phyloP scores from a whole-genome alignment of 2,797 vertebrate genomes.

The Takifugu ocellatus region DNA sequence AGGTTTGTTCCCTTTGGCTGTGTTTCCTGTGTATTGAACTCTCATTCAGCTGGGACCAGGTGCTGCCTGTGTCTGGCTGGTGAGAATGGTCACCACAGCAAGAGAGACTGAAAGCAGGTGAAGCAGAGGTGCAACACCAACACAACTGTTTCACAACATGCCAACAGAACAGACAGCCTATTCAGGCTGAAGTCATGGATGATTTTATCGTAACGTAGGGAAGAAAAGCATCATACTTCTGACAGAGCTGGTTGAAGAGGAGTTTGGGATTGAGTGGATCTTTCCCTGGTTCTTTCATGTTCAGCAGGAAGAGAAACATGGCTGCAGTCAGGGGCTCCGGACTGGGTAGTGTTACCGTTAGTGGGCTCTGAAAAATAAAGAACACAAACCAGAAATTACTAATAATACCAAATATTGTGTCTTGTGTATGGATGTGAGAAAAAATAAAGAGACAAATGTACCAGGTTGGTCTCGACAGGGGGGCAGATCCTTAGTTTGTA shows the following conservation, averaged over 20 bases:
- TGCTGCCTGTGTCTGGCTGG: slow-evolving; percentile 53
- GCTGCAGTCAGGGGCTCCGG: slow-evolving; percentile 93
- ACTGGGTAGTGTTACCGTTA: slow-evolving; percentile 84
- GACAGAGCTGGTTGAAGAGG: slow-evolving; percentile 96
- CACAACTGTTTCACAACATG: slow-evolving; percentile 4
- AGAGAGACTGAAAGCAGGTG: slow-evolving; percentile 29
- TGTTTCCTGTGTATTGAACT: slow-evolving; percentile 19
- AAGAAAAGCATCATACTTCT: slow-evolving; percentile 82
- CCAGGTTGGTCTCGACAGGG: slow-evolving; percentile 81
- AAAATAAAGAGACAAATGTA: slow-evolving; percentile 47
- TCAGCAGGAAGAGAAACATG: slow-evolving; percentile 94
- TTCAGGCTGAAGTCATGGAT: not conserved
- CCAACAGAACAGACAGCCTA: not conserved
- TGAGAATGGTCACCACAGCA: slow-evolving; percentile 39
- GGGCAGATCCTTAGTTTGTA: slow-evolving; percentile 89
- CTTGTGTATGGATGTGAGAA: not conserved
- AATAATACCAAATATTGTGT: no score
- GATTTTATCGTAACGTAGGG: not conserved
- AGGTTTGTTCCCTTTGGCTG: slow-evolving; percentile 20
- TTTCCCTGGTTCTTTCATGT: slow-evolving; percentile 91
- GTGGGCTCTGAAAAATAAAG: slow-evolving; percentile 74
- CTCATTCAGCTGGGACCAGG: slow-evolving; percentile 42
- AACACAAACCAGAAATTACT: no score
- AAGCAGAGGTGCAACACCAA: slow-evolving; percentile 14
- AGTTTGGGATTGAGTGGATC: slow-evolving; percentile 91